phyloP scores from a whole-genome alignment of 1,140 invertebrate genomes.

The Chelonus insularis region DNA sequence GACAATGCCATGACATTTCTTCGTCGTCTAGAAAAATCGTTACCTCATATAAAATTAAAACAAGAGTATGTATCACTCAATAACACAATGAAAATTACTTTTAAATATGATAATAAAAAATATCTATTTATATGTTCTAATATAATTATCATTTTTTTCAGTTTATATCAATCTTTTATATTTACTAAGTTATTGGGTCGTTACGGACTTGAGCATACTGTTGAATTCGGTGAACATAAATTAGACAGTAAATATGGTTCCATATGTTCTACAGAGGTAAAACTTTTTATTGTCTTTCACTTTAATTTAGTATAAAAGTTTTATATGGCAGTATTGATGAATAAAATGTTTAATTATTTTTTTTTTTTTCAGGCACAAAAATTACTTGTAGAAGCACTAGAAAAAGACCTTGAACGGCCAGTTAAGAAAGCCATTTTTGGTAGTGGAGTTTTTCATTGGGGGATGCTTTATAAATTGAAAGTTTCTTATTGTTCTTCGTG shows the following conservation, averaged over 20 bases:
- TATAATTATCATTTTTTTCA: constrained; percentile 37
- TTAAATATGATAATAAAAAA: background rate
- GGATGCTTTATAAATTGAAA: constrained; percentile 46
- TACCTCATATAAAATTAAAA: constrained; percentile 44
- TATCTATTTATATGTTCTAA: constrained; percentile 8
- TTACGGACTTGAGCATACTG: constrained; percentile 42
- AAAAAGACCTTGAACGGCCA: constrained; percentile 40
- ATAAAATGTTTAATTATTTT: too few species aligned
- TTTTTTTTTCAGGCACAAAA: constrained; percentile 39
- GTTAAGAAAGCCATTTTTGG: constrained; percentile 43
- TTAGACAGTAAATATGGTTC: constrained; percentile 40
- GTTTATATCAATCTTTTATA: constrained; percentile 53
- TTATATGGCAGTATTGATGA: too few species aligned
- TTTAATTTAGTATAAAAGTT: too few species aligned
- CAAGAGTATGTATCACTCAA: constrained; percentile 40
- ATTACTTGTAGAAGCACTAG: constrained; percentile 39
- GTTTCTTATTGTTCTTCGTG: constrained; percentile 52
- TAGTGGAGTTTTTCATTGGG: constrained; percentile 54
- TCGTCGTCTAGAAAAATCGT: constrained; percentile 37
- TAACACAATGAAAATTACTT: too few species aligned
- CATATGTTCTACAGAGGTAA: constrained; percentile 52
- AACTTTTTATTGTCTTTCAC: too few species aligned
- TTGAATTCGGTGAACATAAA: constrained; percentile 44
- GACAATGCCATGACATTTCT: constrained; percentile 44
- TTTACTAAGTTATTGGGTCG: constrained; percentile 53